Evolutionary conservation across 2,888 invertebrate species (phyloP), one percentile per base, ranked within the genome.

Genomic region (Dermolepida albohirtum): DNA sequence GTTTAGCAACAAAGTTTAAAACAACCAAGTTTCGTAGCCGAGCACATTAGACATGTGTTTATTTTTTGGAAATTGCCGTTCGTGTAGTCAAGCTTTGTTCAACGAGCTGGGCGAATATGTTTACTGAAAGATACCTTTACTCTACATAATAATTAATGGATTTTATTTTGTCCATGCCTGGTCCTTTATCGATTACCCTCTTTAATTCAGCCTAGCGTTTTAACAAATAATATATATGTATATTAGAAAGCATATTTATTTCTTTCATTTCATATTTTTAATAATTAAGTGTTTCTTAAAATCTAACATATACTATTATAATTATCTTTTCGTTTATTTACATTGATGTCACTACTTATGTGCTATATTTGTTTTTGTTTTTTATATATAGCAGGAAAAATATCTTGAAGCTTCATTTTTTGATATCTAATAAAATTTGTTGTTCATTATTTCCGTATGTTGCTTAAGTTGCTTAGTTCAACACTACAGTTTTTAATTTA

Each of bases 151-250:
- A 17, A 40, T 14, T 8, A 22, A 29, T 11, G 29, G 11, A 40
- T 59, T 67, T 63, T 63, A 63, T 63, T 67, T 54, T 17, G 54
- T 52, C 67, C 62, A 44, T 55, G 66, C 8, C 39, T 12, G 22
- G 44, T 27, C 44, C 59, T 39, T 34, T 16, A n/a, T 29, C 34
- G 16, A 34, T 29, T 22, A 17, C 50, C 39, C 34, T 49, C 51
- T 44, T 62, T 47, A 54, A 27, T 27, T 44, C 47, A 55, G 51
- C 64, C 63, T 54, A 55, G 43, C 47, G 57, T 39, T 54, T 41
- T 64, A 63, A 64, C 68, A 64, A 54, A 64, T 47, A 64, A 44
- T 63, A 41, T 54, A 66, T 59, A 50, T 55, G 64, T 39, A 54
- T 41, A 41, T 7, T 39, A 59, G 47, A 62, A 62, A 62, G 59